Conservation (phyloP, 92 coral and sea anemone species). For the Epizoanthus scotinus region DNA sequence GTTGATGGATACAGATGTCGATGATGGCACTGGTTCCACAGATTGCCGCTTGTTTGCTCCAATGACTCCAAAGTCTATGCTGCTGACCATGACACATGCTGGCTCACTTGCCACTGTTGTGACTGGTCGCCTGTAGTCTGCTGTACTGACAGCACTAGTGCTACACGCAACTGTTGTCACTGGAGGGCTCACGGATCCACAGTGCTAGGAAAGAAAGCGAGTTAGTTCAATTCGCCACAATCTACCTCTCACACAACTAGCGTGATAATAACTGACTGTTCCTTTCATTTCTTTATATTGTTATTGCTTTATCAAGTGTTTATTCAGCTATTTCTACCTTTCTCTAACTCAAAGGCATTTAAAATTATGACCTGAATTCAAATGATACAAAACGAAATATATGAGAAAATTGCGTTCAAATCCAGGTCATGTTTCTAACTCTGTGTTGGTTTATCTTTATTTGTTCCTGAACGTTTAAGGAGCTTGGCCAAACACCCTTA, state of each 20-base stretch:
- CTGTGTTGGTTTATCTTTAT: no score
- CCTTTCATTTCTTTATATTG: background rate
- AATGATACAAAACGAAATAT: no score
- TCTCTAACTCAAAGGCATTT: no score
- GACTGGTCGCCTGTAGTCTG: conserved; percentile 53
- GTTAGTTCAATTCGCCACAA: no score
- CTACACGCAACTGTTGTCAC: conserved; percentile 77
- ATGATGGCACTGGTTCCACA: background rate
- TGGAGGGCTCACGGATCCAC: conserved; percentile 32
- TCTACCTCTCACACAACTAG: background rate
- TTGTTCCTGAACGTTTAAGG: no score
- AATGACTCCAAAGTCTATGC: conserved; percentile 53
- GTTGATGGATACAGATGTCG: conserved; percentile 26
- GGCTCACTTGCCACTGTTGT: conserved; percentile 51
- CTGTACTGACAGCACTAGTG: conserved; percentile 77
- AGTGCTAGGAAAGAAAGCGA: conserved; percentile 15
- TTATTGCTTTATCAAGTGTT: no score
- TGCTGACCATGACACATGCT: conserved; percentile 23
- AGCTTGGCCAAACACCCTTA: no score
- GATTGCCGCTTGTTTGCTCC: conserved; percentile 48
- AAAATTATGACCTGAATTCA: no score
- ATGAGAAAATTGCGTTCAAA: no score
- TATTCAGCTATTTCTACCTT: no score
- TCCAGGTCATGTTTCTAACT: no score
- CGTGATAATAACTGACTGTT: background rate